A percentile compares a stretch with the other conserved stretches of the same genome.
phyloP scores from a whole-genome alignment of 2,113 vertebrate species.

The Cynoglossus semilaevis region DNA sequence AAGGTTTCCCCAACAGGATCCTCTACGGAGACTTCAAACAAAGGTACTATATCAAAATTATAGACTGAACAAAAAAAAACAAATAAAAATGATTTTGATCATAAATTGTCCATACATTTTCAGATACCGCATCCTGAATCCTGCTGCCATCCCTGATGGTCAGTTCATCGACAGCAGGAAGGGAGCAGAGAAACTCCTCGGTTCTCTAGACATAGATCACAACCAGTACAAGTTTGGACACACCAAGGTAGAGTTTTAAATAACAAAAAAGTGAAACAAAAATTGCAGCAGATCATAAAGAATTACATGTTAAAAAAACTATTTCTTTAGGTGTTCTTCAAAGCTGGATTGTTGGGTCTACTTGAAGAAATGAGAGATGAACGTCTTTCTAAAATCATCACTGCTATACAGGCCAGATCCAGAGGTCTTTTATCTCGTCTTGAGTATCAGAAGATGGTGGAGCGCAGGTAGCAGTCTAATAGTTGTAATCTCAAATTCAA shows the following conservation, averaged over 20 bases:
- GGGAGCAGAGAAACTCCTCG: constrained; percentile 79
- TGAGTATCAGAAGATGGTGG: constrained; percentile 87
- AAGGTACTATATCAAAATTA: constrained; percentile 67
- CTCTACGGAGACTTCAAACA: constrained; percentile 88
- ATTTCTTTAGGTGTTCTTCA: constrained; percentile 73
- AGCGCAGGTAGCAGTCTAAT: constrained; percentile 77
- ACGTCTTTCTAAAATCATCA: constrained; percentile 84
- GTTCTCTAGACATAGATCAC: constrained; percentile 82
- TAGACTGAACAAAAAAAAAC: background rate
- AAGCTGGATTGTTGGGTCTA: constrained; percentile 85
- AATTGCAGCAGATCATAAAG: background rate
- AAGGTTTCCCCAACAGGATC: constrained; percentile 88
- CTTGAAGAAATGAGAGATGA: constrained; percentile 92
- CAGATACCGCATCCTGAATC: constrained; percentile 76
- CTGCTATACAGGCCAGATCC: constrained; percentile 83
- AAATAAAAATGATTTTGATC: too few relatives aligned
- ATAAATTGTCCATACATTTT: too few relatives aligned
- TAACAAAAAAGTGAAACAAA: background rate
- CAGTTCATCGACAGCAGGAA: constrained; percentile 94
- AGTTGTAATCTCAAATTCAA: background rate
- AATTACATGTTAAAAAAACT: background rate
- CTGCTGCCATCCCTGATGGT: constrained; percentile 68
- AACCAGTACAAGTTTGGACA: constrained; percentile 86
- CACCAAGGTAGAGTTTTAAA: constrained; percentile 75
- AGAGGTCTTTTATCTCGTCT: constrained; percentile 84